Percentiles rank a stretch among this genome's conserved stretches.
phyloP scores from a whole-genome alignment of 1,140 invertebrate species.

The Magallana gigas region DNA sequence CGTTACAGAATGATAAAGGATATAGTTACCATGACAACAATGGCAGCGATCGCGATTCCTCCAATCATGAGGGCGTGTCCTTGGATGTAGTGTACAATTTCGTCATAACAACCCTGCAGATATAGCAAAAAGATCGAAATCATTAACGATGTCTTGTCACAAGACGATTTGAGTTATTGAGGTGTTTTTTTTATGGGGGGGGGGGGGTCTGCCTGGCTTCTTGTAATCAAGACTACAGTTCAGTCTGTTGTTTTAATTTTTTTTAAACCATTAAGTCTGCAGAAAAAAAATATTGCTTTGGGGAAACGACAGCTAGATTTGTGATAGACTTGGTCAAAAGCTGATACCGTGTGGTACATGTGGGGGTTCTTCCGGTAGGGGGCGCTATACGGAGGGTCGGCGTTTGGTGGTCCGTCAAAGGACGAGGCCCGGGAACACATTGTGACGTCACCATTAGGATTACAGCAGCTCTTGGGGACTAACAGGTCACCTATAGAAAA shows the following conservation, averaged over 20 bases:
- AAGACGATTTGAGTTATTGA: too few relatives aligned
- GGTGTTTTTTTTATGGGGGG: too few relatives aligned
- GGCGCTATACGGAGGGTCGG: conserved; percentile 53
- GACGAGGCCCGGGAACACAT: conserved; percentile 60
- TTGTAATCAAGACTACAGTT: too few relatives aligned
- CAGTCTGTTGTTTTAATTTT: too few relatives aligned
- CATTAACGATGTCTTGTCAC: too few relatives aligned
- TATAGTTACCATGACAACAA: conserved; percentile 63
- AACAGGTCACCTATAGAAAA: conserved; percentile 59
- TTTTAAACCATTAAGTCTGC: too few relatives aligned
- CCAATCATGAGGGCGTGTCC: conserved; percentile 65
- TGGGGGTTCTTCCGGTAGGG: conserved; percentile 57
- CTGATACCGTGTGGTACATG: conserved; percentile 66
- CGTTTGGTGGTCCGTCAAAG: conserved; percentile 59
- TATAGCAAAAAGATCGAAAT: too few relatives aligned
- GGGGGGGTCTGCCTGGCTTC: too few relatives aligned
- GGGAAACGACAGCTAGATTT: too few relatives aligned
- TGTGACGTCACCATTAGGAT: conserved; percentile 56
- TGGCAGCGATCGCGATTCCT: conserved; percentile 57
- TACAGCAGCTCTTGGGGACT: conserved; percentile 70
- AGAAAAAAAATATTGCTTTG: too few relatives aligned
- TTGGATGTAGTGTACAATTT: conserved; percentile 63
- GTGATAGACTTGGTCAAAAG: neutral
- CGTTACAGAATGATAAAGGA: neutral
- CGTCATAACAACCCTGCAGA: conserved; percentile 68